Base-by-base conservation (phyloP, 2,888 invertebrate genomes). In the Hydropsyche betteni region DNA sequence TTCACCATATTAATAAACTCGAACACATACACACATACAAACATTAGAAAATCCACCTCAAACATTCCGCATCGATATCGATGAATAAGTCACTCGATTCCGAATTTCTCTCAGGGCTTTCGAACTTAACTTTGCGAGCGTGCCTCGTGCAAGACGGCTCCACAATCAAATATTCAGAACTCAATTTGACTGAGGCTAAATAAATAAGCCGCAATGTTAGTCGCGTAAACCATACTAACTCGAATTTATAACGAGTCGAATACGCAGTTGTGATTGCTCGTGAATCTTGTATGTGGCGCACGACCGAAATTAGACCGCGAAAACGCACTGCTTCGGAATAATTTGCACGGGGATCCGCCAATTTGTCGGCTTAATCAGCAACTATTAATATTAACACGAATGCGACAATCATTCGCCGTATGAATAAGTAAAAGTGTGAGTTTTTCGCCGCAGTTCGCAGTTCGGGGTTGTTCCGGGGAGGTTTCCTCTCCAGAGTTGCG, bases 141-240 rank as follows among this genome's bases (percentile, higher is more conserved):
- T 24, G 51, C n/a, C 51, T 16, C 24, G 24, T 55, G 55, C 55
- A 72, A 72, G 72, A 72, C 72, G 72, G 70, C 36, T 33, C 58
- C 70, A 38, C 76, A 78, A 76, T 78, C 76, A 78, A 78, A 78
- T 76, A 78, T 78, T 76, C 78, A 78, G 36, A 78, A 76, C 76
- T 74, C 78, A 78, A 78, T 78, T 74, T 75, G 68, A 68, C 74
- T 44, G 55, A 44, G 72, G 76, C 72, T 58, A 76, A 76, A 78
- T 76, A 76, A 78, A 78, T 72, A 76, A 78, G 76, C 71, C 74
- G 38, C 69, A 64, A 64, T 64, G 64, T 64, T 64, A 64, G 64
- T 64, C 16, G 55, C 74, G 58, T 71, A 72, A 68, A 74, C 76
- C 74, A 71, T 64, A 64, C 69, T 74, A 74, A 75, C 75, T 75